phyloP scores from a whole-genome alignment of 2,113 vertebrate species.

The Dicaeum eximium region DNA sequence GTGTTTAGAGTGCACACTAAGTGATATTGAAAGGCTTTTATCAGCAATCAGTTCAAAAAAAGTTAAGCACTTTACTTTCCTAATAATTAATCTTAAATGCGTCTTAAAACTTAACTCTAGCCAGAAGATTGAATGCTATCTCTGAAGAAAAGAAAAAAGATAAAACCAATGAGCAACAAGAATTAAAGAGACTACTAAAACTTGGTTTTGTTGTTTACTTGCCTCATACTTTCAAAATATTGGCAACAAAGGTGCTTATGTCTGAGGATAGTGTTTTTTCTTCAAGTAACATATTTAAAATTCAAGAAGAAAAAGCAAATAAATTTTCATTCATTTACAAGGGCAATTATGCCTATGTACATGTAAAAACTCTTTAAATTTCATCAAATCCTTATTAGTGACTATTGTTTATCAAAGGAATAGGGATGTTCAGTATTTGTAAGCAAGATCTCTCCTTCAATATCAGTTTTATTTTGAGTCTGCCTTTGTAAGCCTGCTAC shows the following conservation, averaged over 20 bases:
- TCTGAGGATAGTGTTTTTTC: neutral
- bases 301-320: neutral
- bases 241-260: neutral
- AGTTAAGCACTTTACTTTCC: neutral
- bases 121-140: neutral
- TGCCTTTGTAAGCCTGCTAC: neutral
- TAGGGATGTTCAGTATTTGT: neutral
- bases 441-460: neutral
- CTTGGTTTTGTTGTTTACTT: neutral
- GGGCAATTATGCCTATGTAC: neutral
- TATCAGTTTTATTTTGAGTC: neutral
- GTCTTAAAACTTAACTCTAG: neutral
- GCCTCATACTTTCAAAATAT: neutral
- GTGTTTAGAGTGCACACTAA: constrained; percentile 39
- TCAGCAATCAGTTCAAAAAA: constrained; percentile 23
- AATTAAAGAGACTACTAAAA: neutral
- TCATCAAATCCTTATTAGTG: neutral
- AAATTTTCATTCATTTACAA: neutral
- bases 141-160: neutral
- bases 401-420: neutral
- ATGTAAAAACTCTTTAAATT: neutral
- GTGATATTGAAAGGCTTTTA: constrained; percentile 34
- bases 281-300: neutral
- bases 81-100: neutral
- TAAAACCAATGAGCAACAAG: neutral